A percentile compares a stretch with the other conserved stretches of the same genome.
Evolutionary conservation across 2,888 invertebrate species (phyloP).

Genomic region (Phortica okadai): DNA sequence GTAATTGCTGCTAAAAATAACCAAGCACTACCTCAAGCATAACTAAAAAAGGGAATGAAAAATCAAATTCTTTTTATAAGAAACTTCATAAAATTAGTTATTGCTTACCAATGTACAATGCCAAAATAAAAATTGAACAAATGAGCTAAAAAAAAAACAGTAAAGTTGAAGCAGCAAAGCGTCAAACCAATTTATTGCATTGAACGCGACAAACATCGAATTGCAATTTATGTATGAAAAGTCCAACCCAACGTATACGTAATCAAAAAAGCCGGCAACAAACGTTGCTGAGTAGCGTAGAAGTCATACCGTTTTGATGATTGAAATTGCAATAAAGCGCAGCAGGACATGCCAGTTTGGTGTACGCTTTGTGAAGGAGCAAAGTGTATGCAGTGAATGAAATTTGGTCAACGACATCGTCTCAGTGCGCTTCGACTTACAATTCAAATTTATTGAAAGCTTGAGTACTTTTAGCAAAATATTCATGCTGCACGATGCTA

Average conservation of each 20-base stretch:
- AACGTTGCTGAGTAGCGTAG: background rate
- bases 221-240: slow-evolving; percentile 21
- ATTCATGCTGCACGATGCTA: slow-evolving; percentile 17
- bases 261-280: background rate
- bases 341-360: background rate
- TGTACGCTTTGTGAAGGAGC: background rate
- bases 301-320: background rate
- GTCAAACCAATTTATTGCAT: slow-evolving; percentile 64
- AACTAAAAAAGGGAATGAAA: background rate
- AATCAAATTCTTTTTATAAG: background rate
- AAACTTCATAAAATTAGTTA: slow-evolving; percentile 28
- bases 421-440: slow-evolving; percentile 1
- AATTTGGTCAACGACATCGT: background rate
- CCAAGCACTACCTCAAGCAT: too few species aligned
- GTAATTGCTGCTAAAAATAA: background rate
- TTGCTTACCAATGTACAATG: slow-evolving; percentile 11
- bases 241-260: background rate
- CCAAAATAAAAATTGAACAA: background rate
- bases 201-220: slow-evolving; percentile 53
- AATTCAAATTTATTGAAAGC: slow-evolving; percentile 25
- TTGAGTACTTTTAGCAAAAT: background rate
- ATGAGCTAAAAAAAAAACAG: background rate
- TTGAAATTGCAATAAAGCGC: slow-evolving; percentile 21
- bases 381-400: background rate
- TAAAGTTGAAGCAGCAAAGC: background rate